A percentile compares a stretch with the other conserved stretches of the same genome.
These are phyloP conservation scores for Plebejus argus DNA, from an alignment of 2,888 invertebrate species.

Conservation along the genomic window DNA sequence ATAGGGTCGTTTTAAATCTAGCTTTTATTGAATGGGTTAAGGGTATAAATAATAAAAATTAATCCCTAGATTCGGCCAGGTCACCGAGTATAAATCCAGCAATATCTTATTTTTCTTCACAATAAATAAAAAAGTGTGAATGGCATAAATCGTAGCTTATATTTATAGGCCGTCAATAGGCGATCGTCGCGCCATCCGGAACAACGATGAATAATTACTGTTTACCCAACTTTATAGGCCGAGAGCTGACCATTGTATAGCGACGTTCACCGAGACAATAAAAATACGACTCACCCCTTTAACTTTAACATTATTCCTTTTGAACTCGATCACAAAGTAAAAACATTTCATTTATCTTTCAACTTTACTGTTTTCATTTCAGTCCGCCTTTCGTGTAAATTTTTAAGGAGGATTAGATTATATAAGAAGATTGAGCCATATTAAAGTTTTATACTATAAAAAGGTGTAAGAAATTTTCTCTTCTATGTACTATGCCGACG, in stretches of 20 bases:
- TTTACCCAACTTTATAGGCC: slow-evolving; percentile 60
- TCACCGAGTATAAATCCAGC: not conserved
- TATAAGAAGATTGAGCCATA: not conserved
- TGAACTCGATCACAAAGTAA: not conserved
- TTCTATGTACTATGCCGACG: not conserved
- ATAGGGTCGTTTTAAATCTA: no score
- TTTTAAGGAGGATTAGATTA: slow-evolving; percentile 2
- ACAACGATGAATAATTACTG: slow-evolving; percentile 51
- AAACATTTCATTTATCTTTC: slow-evolving; percentile 13
- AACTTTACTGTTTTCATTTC: not conserved
- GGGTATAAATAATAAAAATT: not conserved
- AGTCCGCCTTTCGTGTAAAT: not conserved
- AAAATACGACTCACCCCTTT: not conserved
- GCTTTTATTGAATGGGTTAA: not conserved
- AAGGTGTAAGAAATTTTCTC: not conserved
- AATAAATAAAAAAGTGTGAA: slow-evolving; percentile 4
- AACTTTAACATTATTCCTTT: slow-evolving; percentile 1
- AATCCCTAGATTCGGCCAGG: not conserved
- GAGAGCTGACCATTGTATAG: slow-evolving; percentile 66
- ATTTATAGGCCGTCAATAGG: slow-evolving; percentile 33
- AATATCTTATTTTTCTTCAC: slow-evolving; percentile 9
- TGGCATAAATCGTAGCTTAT: slow-evolving; percentile 26
- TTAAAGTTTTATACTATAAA: not conserved
- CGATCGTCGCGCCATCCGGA: slow-evolving; percentile 39
- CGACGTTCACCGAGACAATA: not conserved